Evolutionary conservation across 2,888 invertebrate species (phyloP).

Genomic region (Rotaria sp.): DNA sequence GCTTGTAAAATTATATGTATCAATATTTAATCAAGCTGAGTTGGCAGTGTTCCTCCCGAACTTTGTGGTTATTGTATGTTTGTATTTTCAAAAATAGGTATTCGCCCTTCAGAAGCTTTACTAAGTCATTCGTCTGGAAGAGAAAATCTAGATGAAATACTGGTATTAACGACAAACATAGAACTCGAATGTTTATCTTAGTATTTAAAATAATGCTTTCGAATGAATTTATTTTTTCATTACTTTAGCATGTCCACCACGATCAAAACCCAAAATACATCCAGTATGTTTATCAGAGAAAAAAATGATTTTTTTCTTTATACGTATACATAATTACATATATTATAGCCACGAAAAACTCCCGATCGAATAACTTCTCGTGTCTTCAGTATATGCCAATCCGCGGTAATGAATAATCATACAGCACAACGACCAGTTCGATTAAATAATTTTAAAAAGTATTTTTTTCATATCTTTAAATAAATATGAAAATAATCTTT

Average conservation of each 20-base stretch:
- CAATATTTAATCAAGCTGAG: too few species aligned
- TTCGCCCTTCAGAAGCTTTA: too few species aligned
- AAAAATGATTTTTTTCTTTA: background rate
- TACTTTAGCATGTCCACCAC: background rate
- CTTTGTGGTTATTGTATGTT: too few species aligned
- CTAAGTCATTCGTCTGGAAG: too few species aligned
- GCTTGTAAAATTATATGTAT: too few species aligned
- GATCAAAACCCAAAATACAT: background rate
- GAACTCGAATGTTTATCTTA: too few species aligned
- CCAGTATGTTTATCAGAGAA: background rate
- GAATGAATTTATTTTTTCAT: background rate
- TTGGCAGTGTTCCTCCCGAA: too few species aligned
- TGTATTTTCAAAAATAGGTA: too few species aligned
- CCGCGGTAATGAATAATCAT: background rate
- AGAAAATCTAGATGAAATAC: too few species aligned
- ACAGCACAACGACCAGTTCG: slow-evolving; percentile 3
- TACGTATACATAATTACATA: background rate
- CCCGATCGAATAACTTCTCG: background rate
- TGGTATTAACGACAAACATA: too few species aligned
- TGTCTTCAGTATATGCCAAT: slow-evolving; percentile 23
- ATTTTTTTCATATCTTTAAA: background rate
- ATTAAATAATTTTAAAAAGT: slow-evolving; percentile 5
- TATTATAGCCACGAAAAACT: background rate
- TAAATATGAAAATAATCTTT: background rate
- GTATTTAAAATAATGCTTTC: too few species aligned